Evolutionary conservation across 2,797 vertebrate genomes (phyloP).

Genomic region (Danio kyathit): DNA sequence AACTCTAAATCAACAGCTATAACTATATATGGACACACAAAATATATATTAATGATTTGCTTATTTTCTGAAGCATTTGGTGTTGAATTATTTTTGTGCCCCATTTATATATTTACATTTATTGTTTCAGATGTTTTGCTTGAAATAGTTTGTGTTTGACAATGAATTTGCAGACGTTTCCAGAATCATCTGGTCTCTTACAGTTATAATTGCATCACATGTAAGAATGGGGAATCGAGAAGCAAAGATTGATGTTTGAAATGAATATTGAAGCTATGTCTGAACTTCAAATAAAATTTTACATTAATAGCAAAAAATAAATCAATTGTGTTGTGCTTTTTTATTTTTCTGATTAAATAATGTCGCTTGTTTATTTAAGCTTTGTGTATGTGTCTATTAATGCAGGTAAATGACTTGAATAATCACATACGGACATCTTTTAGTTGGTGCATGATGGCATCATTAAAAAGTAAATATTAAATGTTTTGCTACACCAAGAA

Average conservation of each 20-base stretch:
- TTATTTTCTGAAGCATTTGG: constrained; percentile 5
- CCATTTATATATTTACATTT: constrained; percentile 1
- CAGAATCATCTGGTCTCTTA: constrained; percentile 10
- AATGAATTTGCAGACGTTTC: neutral
- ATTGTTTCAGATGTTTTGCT: constrained; percentile 29
- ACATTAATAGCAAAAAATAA: constrained; percentile 71
- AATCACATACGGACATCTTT: neutral
- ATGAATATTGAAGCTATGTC: constrained; percentile 64
- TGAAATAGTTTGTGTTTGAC: constrained; percentile 11
- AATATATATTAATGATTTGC: constrained; percentile 10
- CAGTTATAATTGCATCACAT: constrained; percentile 12
- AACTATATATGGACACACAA: neutral
- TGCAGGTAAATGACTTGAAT: neutral
- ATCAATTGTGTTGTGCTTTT: neutral
- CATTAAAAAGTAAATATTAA: too few relatives aligned
- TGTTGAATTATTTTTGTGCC: constrained; percentile 3
- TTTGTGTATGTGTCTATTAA: neutral
- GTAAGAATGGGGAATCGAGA: neutral
- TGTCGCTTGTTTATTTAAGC: neutral
- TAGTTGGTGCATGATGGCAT: too few relatives aligned
- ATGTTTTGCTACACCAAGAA: too few relatives aligned
- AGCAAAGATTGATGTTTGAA: constrained; percentile 34
- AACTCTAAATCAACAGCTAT: neutral
- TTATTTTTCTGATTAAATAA: neutral
- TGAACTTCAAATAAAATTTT: constrained; percentile 89